Evolutionary conservation across 2,113 vertebrate species (phyloP).

Genomic region (Phrynosoma platyrhinos): DNA sequence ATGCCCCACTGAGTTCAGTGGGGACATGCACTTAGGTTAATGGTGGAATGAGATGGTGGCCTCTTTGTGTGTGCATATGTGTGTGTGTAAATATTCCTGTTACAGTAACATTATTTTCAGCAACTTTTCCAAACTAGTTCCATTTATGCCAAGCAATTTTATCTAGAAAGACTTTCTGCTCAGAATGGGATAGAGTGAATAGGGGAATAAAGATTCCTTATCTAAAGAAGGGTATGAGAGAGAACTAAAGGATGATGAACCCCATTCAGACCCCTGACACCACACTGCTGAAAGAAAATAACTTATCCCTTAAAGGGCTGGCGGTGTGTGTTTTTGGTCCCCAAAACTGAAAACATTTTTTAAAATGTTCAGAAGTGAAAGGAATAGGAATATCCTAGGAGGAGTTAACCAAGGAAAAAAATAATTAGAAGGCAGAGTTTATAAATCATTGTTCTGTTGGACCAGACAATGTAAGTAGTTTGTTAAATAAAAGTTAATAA

Average conservation of each 20-base stretch:
- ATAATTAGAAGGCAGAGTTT: no score
- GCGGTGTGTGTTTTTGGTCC: background rate
- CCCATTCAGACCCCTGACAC: constrained; percentile 40
- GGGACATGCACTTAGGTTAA: no score
- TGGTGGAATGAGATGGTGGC: no score
- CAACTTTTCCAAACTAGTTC: constrained; percentile 1
- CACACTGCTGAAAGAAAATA: constrained; percentile 41
- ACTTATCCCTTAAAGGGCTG: constrained; percentile 45
- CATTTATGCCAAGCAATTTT: constrained; percentile 48
- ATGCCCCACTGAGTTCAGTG: background rate
- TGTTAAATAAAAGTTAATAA: constrained; percentile 52
- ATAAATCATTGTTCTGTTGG: no score
- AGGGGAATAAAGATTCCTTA: background rate
- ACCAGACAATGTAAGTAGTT: no score
- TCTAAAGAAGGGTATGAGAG: no score
- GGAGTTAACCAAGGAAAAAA: no score
- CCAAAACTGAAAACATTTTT: background rate
- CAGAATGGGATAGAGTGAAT: background rate
- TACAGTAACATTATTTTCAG: constrained; percentile 39
- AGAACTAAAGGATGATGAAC: background rate
- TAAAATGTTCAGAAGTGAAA: constrained; percentile 71
- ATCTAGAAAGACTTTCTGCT: constrained; percentile 4
- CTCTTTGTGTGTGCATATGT: background rate
- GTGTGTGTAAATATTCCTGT: constrained; percentile 10
- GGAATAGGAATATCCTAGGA: constrained; percentile 74